Base-by-base conservation (phyloP, 2,888 invertebrate species). In the Gonocerus acuteangulatus region DNA sequence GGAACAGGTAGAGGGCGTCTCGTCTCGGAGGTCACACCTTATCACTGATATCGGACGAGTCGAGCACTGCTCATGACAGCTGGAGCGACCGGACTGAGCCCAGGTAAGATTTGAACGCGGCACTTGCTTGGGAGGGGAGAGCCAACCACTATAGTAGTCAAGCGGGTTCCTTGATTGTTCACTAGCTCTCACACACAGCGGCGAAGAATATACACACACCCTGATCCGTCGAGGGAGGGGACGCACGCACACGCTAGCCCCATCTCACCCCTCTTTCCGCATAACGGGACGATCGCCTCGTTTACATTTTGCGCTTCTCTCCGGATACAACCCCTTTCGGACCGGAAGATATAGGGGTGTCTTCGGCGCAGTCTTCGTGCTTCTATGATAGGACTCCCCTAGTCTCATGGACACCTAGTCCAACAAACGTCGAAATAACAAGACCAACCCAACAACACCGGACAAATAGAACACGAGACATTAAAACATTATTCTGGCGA, bases 81-180 rank as follows among this genome's bases (percentile, higher is more conserved):
- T 21, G 42, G 36, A 21, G 52, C 36, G 52, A 23, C 36, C 19
- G 36, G 52, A 52, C 52, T 52, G 52, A 52, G 39, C n/a, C 16
- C 52, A 52, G 52, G 52, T 52, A 52, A 36, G 52, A 52, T 39
- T 39, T 39, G 39, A 39, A 39, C 39, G 39, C n/a, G 39, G n/a
- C 39, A 15, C n/a, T 15, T 15, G 39, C n/a, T 39, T 3, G 18
- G 52, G 52, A 21, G 52, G 52, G 52, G 52, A 36, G 23, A 39
- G 39, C n/a, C 39, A 39, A 39, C 39, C 39, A 39, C 52, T 52
- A 21, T 52, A 52, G 52, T 52, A 52, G 52, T 52, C 52, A 52
- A 15, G 52, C 52, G 52, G 52, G 52, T 52, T 52, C 52, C 15
- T 42, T 47, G 36, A 42, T 52, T 52, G 52, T 52, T 36, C 52